Evolutionary conservation across 2,888 invertebrate genomes (phyloP).

Genomic region (Caenorhabditis sp.): DNA sequence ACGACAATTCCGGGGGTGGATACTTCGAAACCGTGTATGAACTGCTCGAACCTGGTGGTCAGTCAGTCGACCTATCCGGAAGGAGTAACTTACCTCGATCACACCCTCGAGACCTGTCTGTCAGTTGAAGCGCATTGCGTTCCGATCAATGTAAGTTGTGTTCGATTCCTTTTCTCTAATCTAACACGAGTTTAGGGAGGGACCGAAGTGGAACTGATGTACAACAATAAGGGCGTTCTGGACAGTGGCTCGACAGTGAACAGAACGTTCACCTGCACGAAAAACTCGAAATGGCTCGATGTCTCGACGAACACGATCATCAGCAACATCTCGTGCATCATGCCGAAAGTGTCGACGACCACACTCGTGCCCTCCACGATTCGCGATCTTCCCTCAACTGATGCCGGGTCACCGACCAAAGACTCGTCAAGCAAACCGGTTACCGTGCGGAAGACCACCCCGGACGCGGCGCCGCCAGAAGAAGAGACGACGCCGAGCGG

Average conservation of each 20-base stretch:
- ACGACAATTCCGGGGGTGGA: slow-evolving; percentile 53
- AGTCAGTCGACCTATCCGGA: slow-evolving; percentile 46
- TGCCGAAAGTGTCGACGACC: slow-evolving; percentile 34
- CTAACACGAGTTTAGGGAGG: slow-evolving; percentile 37
- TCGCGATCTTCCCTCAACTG: slow-evolving; percentile 39
- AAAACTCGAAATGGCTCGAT: slow-evolving; percentile 58
- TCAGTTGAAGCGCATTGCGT: slow-evolving; percentile 62
- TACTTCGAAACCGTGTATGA: slow-evolving; percentile 61
- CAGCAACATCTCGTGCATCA: slow-evolving; percentile 61
- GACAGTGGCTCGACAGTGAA: slow-evolving; percentile 44
- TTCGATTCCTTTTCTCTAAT: not conserved
- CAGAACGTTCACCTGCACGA: slow-evolving; percentile 59
- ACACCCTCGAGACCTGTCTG: slow-evolving; percentile 53
- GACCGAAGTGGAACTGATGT: slow-evolving; percentile 43
- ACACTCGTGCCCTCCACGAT: slow-evolving; percentile 27
- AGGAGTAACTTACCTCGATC: slow-evolving; percentile 64
- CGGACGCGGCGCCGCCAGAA: slow-evolving; percentile 35
- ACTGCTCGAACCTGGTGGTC: slow-evolving; percentile 63
- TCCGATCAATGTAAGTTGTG: slow-evolving; percentile 56
- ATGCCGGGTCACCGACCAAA: slow-evolving; percentile 28
- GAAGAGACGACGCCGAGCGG: slow-evolving; percentile 30
- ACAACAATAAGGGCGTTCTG: slow-evolving; percentile 21
- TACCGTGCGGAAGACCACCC: slow-evolving; percentile 35
- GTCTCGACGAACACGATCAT: slow-evolving; percentile 37
- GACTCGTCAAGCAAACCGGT: slow-evolving; percentile 32